phyloP scores from a whole-genome alignment of 2,113 vertebrate genomes.

The Myotis lucifugus region DNA sequence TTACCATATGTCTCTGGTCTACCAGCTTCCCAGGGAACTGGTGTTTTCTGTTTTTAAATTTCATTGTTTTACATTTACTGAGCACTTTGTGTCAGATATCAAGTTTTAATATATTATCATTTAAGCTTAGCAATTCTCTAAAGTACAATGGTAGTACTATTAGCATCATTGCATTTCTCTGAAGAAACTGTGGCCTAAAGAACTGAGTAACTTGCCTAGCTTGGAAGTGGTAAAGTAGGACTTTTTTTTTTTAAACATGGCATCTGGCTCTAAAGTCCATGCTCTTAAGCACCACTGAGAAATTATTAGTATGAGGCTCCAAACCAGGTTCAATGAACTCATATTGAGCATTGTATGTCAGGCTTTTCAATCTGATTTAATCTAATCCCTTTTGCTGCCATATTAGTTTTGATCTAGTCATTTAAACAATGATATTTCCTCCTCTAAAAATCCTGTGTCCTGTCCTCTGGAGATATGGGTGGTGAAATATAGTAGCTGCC shows the following conservation, averaged over 20 bases:
- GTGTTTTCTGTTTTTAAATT: background rate
- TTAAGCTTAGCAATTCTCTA: background rate
- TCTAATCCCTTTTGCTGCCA: background rate
- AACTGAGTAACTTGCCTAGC: background rate
- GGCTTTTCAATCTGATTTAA: background rate
- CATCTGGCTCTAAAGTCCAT: background rate
- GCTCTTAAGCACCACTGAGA: background rate
- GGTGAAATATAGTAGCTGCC: background rate
- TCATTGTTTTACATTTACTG: background rate
- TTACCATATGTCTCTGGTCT: background rate
- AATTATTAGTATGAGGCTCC: background rate
- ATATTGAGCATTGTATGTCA: background rate
- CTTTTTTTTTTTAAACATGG: background rate
- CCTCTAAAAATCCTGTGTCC: background rate
- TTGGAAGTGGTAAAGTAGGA: background rate
- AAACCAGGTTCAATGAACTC: background rate
- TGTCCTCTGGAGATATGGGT: background rate
- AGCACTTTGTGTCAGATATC: background rate
- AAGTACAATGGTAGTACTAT: background rate
- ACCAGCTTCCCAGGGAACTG: background rate
- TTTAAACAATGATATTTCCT: slow-evolving; percentile 17
- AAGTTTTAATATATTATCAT: background rate
- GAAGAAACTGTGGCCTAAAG: background rate
- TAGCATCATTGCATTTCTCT: background rate
- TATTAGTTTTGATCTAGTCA: background rate